Evolutionary conservation across 1,140 invertebrate genomes (phyloP).

Genomic region (Spodoptera litura): DNA sequence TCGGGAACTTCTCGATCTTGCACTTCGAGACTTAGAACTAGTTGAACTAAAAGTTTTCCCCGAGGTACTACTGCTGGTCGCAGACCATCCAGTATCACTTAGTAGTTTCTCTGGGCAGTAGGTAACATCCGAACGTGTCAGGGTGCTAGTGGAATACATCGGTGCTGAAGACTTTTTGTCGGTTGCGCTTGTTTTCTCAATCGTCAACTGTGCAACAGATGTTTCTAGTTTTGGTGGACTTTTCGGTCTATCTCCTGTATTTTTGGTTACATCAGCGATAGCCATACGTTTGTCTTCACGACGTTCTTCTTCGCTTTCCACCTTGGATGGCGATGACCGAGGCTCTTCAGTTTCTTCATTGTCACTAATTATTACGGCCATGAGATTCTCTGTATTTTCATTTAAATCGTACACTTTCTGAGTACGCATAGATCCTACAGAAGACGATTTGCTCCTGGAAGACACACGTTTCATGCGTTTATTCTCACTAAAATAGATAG

Average conservation of each 20-base stretch:
- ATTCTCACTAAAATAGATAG: slow-evolving; percentile 59
- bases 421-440: slow-evolving; percentile 61
- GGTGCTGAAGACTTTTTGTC: slow-evolving; percentile 34
- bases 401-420: slow-evolving; percentile 75
- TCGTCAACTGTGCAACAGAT: slow-evolving; percentile 67
- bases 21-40: slow-evolving; percentile 63
- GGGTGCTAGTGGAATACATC: slow-evolving; percentile 65
- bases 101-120: slow-evolving; percentile 49
- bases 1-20: slow-evolving; percentile 61
- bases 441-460: slow-evolving; percentile 61
- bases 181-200: slow-evolving; percentile 51
- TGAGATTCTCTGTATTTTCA: slow-evolving; percentile 73
- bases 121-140: slow-evolving; percentile 63
- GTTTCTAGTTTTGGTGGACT: slow-evolving; percentile 78
- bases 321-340: slow-evolving; percentile 42
- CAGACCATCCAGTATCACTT: slow-evolving; percentile 64
- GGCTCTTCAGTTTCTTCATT: slow-evolving; percentile 58
- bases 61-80: slow-evolving; percentile 60
- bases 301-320: slow-evolving; percentile 31
- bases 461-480: slow-evolving; percentile 44
- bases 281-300: slow-evolving; percentile 1
- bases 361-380: slow-evolving; percentile 71
- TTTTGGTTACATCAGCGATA: slow-evolving; percentile 36
- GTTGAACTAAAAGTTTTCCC: slow-evolving; percentile 57
- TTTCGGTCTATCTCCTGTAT: slow-evolving; percentile 43